phyloP scores from a whole-genome alignment of 2,113 vertebrate species.

The Otus sunia region DNA sequence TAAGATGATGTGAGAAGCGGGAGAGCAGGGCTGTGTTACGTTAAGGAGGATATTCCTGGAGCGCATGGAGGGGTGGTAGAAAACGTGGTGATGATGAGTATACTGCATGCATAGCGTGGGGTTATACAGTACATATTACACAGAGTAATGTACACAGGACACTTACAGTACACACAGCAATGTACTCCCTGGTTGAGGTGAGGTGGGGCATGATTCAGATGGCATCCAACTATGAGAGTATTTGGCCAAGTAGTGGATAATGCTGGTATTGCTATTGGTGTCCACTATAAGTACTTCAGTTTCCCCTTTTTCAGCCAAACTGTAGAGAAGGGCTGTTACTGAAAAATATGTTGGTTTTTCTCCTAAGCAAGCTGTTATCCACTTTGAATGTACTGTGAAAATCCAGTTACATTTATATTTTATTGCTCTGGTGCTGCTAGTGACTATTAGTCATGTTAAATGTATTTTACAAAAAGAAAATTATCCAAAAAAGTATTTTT shows the following conservation, averaged over 20 bases:
- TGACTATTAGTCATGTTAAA: not conserved
- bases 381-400: not conserved
- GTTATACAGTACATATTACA: fast-evolving
- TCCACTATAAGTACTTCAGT: not conserved
- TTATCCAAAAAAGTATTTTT: not conserved
- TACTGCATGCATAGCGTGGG: fast-evolving
- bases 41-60: not conserved
- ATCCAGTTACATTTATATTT: not conserved
- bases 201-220: not conserved
- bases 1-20: not conserved
- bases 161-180: too few species aligned
- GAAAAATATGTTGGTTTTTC: not conserved
- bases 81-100: not conserved
- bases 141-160: not conserved
- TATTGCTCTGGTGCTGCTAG: not conserved
- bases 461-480: not conserved
- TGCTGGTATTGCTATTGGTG: not conserved
- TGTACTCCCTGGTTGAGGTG: not conserved
- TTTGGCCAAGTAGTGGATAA: not conserved
- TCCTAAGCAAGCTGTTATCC: not conserved
- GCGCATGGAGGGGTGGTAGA: not conserved
- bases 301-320: not conserved
- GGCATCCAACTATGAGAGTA: not conserved
- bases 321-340: not conserved
- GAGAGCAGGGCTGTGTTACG: not conserved